Conservation (phyloP, 2,113 vertebrate species). For the Saiga tatarica region DNA sequence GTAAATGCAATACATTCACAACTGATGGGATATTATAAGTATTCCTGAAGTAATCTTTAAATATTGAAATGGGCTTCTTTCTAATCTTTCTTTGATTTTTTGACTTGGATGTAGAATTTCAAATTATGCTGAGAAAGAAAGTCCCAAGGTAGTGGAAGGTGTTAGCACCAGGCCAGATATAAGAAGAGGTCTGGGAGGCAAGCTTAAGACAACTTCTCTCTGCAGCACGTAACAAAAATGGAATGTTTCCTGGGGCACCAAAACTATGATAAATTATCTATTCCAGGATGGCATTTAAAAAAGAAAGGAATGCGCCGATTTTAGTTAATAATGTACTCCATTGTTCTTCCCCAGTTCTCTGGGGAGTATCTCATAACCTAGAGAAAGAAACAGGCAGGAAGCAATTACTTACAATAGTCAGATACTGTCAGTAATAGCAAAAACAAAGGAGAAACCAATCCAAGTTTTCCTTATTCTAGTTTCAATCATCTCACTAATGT, state of each 20-base stretch:
- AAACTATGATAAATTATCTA: not conserved
- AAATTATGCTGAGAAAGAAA: not conserved
- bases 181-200: not conserved
- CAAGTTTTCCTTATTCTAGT: not conserved
- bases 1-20: not conserved
- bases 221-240: not conserved
- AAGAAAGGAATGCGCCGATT: not conserved
- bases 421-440: not conserved
- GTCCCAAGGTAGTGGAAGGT: not conserved
- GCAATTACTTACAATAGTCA: not conserved
- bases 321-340: not conserved
- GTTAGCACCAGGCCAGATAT: not conserved
- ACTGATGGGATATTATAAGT: not conserved
- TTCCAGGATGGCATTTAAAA: not conserved
- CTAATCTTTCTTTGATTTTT: not conserved
- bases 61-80: conserved; percentile 13
- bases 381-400: not conserved
- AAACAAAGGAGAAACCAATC: not conserved
- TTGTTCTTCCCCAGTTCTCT: not conserved
- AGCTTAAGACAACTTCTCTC: not conserved
- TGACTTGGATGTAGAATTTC: not conserved
- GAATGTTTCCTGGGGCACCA: not conserved
- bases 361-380: not conserved
- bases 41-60: not conserved
- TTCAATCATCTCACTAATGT: not conserved